Percentiles rank a stretch among this genome's conserved stretches.
These are phyloP conservation scores for Peribatodes rhomboidaria DNA, from an alignment of 2,888 invertebrate genomes.

Conservation along the genomic window DNA sequence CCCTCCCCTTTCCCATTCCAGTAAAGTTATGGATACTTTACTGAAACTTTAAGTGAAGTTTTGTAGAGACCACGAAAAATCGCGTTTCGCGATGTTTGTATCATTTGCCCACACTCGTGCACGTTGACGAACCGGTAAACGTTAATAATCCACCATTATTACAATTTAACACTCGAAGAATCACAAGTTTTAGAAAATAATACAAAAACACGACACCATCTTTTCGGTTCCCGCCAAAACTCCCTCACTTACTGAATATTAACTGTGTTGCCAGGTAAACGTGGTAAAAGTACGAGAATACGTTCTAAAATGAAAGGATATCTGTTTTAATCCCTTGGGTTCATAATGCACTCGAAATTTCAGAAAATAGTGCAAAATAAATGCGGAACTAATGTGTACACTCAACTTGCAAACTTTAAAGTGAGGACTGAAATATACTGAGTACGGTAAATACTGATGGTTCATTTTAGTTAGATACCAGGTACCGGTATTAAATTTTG, in stretches of 20 bases:
- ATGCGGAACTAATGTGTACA: conserved; percentile 37
- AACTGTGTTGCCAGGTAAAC: background rate
- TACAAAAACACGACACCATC: no score
- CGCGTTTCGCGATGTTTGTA: no score
- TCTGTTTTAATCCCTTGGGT: conserved; percentile 18
- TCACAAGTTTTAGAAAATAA: no score
- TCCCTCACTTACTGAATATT: background rate
- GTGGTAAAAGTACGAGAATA: background rate
- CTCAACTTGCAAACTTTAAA: conserved; percentile 44
- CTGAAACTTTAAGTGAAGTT: no score
- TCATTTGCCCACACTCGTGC: no score
- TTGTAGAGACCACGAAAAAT: no score
- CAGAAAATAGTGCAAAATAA: conserved; percentile 37
- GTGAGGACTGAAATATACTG: conserved; percentile 23
- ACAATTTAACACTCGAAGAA: no score
- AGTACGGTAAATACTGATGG: background rate
- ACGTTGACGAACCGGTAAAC: no score
- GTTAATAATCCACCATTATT: no score
- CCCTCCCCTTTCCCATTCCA: no score
- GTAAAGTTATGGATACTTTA: no score
- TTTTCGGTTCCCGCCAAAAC: no score
- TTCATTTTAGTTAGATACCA: background rate
- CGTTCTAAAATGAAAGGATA: conserved; percentile 12
- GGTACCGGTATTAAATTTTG: background rate
- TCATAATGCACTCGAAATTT: conserved; percentile 24